Percentiles rank a stretch among this genome's conserved stretches.
These are phyloP conservation scores for Mus spretus DNA, from an alignment of 2,797 vertebrate species.

Conservation along the genomic window DNA sequence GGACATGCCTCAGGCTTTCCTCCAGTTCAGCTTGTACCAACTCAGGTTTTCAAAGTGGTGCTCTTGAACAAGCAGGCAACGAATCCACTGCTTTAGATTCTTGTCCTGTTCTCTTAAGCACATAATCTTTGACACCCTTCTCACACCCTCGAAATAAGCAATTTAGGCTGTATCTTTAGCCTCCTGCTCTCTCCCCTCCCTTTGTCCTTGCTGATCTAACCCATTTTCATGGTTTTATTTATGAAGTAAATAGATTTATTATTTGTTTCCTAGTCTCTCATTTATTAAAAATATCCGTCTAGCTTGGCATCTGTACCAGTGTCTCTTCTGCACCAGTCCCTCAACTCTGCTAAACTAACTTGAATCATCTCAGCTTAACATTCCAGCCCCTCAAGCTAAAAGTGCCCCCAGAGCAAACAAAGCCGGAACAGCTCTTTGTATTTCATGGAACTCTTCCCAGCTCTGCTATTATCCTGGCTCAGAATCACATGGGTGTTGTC, in stretches of 20 bases:
- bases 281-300: conserved; percentile 44
- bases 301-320: conserved; percentile 30
- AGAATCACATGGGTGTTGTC: background rate
- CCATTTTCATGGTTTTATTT: conserved; percentile 36
- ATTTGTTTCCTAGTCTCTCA: conserved; percentile 4
- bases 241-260: conserved; percentile 12
- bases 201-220: conserved; percentile 25
- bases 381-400: conserved; percentile 34
- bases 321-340: conserved; percentile 6
- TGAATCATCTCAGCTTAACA: conserved; percentile 40
- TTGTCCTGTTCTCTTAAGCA: conserved; percentile 14
- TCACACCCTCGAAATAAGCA: background rate
- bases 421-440: conserved; percentile 11
- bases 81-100: conserved; percentile 13
- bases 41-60: conserved; percentile 49
- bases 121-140: conserved; percentile 47
- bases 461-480: background rate
- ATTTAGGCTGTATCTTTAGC: background rate
- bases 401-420: background rate
- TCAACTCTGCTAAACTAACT: conserved; percentile 45
- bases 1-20: conserved; percentile 28
- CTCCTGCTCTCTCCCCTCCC: background rate
- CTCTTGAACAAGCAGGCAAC: conserved; percentile 24
- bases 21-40: conserved; percentile 41
- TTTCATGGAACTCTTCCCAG: conserved; percentile 52